Conservation (phyloP, 2,113 vertebrate species). For the Aix galericulata region DNA sequence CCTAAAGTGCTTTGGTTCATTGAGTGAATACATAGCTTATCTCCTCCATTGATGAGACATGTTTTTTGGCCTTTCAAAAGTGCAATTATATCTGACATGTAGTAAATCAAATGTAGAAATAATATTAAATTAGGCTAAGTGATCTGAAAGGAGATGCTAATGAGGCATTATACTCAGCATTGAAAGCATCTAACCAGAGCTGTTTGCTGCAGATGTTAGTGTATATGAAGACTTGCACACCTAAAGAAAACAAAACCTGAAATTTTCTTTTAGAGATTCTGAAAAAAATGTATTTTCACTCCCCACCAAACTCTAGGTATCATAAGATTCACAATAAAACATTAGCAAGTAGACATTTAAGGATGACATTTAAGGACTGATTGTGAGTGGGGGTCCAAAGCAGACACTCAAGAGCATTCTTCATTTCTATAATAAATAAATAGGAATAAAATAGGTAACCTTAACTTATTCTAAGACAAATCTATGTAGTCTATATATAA, state of each 20-base stretch:
- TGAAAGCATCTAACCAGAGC: background rate
- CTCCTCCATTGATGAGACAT: background rate
- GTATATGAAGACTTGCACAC: background rate
- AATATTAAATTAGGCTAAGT: background rate
- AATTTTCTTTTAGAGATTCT: background rate
- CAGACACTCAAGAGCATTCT: background rate
- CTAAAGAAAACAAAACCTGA: background rate
- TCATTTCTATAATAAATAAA: background rate
- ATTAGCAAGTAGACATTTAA: background rate
- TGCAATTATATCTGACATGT: background rate
- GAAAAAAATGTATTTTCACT: background rate
- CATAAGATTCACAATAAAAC: background rate
- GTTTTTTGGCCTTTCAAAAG: background rate
- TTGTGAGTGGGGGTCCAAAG: accelerated
- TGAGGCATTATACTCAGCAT: background rate
- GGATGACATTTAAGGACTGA: background rate
- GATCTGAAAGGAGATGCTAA: constrained; percentile 10
- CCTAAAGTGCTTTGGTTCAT: background rate
- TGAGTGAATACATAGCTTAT: background rate
- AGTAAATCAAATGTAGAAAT: constrained; percentile 19
- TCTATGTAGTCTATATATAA: no score
- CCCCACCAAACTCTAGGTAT: background rate
- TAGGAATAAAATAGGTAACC: background rate
- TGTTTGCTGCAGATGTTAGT: background rate
- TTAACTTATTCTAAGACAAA: background rate